Evolutionary conservation across 2,888 invertebrate genomes (phyloP).

Genomic region (Busseola fusca): DNA sequence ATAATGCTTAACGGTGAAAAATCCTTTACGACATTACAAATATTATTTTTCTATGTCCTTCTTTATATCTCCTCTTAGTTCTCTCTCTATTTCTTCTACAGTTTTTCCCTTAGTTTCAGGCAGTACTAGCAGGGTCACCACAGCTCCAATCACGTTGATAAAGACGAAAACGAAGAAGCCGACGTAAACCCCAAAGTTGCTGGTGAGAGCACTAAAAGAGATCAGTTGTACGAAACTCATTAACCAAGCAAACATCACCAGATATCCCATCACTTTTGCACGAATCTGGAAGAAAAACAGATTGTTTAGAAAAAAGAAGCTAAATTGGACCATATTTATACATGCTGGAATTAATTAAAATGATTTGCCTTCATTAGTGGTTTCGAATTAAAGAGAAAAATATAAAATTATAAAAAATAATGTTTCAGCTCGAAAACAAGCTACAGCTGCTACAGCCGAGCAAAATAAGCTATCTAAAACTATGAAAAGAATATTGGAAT

Average conservation of each 20-base stretch:
- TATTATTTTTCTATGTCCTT: conserved; percentile 1
- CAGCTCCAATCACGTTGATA: conserved; percentile 71
- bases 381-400: no score
- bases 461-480: no score
- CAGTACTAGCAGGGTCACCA: conserved; percentile 69
- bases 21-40: neutral
- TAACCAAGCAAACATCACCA: conserved; percentile 70
- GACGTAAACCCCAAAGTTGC: conserved; percentile 70
- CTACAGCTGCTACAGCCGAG: no score
- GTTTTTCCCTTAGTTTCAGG: conserved; percentile 83
- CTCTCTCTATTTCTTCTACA: conserved; percentile 73
- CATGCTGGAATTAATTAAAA: no score
- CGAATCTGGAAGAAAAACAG: conserved; percentile 68
- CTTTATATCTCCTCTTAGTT: conserved; percentile 42
- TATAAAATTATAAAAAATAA: no score
- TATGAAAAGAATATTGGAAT: no score
- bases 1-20: conserved; percentile 1
- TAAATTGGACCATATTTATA: no score
- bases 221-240: conserved; percentile 66
- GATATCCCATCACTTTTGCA: conserved; percentile 70
- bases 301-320: neutral
- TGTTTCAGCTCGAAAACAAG: no score
- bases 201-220: conserved; percentile 62
- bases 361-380: no score
- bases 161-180: conserved; percentile 75